Conservation (phyloP, 2,797 vertebrate genomes). For the Tenualosa thibaudeaui region DNA sequence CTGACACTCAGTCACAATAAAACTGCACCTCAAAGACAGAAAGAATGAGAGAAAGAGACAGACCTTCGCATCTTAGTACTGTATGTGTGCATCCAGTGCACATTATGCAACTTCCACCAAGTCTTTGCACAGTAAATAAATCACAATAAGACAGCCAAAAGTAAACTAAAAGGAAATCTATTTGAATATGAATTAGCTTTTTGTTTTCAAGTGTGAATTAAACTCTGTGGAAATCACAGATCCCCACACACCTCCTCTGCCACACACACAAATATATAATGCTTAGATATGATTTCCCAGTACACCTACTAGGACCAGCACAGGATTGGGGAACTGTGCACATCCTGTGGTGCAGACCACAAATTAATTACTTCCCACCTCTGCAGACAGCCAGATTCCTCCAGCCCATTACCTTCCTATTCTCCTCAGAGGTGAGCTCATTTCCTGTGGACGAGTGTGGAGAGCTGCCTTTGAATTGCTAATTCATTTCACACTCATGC, state of each 20-base stretch:
- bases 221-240: neutral
- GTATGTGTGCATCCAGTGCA: neutral
- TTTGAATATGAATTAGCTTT: neutral
- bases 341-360: neutral
- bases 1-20: slow-evolving; percentile 4
- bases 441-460: neutral
- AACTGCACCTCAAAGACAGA: neutral
- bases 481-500: neutral
- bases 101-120: neutral
- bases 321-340: neutral
- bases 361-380: neutral
- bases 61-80: neutral
- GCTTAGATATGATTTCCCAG: neutral
- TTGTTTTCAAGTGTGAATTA: neutral
- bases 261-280: neutral
- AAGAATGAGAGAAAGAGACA: neutral
- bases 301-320: neutral
- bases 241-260: neutral
- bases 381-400: neutral
- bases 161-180: neutral
- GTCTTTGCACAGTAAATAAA: neutral
- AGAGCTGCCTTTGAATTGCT: slow-evolving; percentile 1
- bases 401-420: neutral
- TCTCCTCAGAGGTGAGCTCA: slow-evolving; percentile 15
- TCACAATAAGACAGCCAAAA: neutral